phyloP scores from a whole-genome alignment of 2,113 vertebrate species.

The Antigone vipio region DNA sequence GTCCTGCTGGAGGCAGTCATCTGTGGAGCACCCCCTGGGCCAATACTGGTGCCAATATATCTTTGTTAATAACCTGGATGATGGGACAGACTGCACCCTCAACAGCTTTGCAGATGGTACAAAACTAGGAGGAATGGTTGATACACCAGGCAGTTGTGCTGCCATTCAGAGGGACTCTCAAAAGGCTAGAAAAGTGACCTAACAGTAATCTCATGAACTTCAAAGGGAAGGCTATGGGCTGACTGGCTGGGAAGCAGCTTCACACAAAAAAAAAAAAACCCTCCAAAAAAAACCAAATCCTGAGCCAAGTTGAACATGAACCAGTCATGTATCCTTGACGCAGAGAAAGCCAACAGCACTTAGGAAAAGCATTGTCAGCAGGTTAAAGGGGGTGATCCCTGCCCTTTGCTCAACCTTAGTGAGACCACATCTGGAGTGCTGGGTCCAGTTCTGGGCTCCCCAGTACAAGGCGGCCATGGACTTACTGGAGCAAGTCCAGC shows the following conservation, averaged over 20 bases:
- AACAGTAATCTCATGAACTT: neutral
- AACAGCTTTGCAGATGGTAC: neutral
- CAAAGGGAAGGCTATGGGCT: neutral
- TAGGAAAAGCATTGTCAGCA: neutral
- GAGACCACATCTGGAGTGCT: neutral
- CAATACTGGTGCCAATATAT: neutral
- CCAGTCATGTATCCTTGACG: neutral
- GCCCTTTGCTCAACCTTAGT: neutral
- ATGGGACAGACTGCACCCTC: neutral
- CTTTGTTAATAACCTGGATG: neutral
- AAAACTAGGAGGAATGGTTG: neutral
- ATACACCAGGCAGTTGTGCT: neutral
- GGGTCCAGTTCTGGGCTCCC: neutral
- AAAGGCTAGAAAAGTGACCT: neutral
- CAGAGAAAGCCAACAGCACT: neutral
- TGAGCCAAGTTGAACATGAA: neutral
- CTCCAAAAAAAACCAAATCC: neutral
- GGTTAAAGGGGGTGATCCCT: neutral
- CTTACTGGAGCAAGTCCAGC: neutral
- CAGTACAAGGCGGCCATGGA: neutral
- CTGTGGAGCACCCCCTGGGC: neutral
- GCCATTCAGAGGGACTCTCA: neutral
- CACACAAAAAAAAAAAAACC: neutral
- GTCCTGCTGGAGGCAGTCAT: neutral
- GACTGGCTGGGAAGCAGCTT: neutral